phyloP scores from a whole-genome alignment of 2,888 invertebrate genomes.

The Trachelus stipa region DNA sequence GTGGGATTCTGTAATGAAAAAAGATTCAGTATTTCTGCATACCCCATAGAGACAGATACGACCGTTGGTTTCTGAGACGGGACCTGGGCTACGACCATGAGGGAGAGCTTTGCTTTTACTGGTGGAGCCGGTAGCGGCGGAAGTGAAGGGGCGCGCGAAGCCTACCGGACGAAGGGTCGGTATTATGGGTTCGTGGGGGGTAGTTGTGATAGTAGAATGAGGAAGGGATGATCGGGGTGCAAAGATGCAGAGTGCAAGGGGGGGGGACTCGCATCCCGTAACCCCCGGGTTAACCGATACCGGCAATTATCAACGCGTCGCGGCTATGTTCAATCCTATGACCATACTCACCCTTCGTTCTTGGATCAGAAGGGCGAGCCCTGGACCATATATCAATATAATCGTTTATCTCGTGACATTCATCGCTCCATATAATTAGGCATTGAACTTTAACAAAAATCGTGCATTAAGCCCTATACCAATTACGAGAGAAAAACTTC shows the following conservation, averaged over 20 bases:
- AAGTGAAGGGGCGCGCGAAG: conserved; percentile 63
- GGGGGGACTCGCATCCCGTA: conserved; percentile 43
- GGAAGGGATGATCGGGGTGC: conserved; percentile 2
- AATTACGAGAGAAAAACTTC: neutral
- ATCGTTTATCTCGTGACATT: conserved; percentile 44
- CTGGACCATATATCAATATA: conserved; percentile 34
- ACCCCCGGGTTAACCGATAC: conserved; percentile 65
- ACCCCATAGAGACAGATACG: neutral
- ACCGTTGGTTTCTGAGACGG: neutral
- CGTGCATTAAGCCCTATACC: neutral
- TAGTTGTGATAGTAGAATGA: neutral
- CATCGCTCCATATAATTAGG: conserved; percentile 51
- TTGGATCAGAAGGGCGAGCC: conserved; percentile 30
- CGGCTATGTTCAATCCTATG: conserved; percentile 34
- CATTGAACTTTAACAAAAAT: neutral
- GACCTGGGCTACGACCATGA: neutral
- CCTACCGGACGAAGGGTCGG: conserved; percentile 50
- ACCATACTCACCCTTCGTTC: conserved; percentile 11
- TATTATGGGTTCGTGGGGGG: conserved; percentile 46
- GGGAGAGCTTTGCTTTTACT: conserved; percentile 6
- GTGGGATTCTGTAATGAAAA: neutral
- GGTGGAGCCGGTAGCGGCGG: conserved; percentile 45
- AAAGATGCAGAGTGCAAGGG: conserved; percentile 21
- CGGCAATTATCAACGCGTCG: conserved; percentile 66
- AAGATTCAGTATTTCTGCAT: neutral